Evolutionary conservation across 2,797 vertebrate species (phyloP).

Genomic region (Pseudochirops corinnae): DNA sequence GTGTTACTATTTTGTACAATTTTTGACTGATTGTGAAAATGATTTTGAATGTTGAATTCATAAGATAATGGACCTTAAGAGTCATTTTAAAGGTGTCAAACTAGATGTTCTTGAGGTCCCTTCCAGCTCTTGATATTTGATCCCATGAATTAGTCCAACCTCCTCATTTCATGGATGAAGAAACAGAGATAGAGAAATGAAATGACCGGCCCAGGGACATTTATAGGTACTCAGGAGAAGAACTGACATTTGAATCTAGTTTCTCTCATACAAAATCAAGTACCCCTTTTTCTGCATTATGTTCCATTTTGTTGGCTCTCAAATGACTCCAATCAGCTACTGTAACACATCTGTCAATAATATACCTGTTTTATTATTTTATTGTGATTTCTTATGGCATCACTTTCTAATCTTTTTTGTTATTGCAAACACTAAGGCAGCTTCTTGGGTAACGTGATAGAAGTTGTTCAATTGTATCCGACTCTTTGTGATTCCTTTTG

Average conservation of each 20-base stretch:
- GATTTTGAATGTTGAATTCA: background rate
- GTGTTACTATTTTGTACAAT: background rate
- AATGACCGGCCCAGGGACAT: background rate
- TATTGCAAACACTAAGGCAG: background rate
- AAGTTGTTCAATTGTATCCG: background rate
- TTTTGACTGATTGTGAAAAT: background rate
- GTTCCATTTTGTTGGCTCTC: background rate
- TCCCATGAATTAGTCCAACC: background rate
- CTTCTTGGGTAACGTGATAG: background rate
- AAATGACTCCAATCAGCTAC: background rate
- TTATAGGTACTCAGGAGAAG: background rate
- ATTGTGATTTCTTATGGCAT: background rate
- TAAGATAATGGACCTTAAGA: background rate
- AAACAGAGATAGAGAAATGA: background rate
- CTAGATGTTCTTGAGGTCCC: background rate
- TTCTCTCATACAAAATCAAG: background rate
- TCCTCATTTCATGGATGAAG: background rate
- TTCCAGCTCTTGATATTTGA: background rate
- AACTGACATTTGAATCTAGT: background rate
- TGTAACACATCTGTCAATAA: background rate
- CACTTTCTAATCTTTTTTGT: conserved; percentile 59
- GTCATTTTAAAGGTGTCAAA: background rate
- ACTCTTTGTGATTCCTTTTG: background rate
- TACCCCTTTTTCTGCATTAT: background rate
- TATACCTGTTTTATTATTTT: conserved; percentile 27